Base-by-base conservation (phyloP, 2,797 vertebrate species). In the Arctocebus calabarensis region DNA sequence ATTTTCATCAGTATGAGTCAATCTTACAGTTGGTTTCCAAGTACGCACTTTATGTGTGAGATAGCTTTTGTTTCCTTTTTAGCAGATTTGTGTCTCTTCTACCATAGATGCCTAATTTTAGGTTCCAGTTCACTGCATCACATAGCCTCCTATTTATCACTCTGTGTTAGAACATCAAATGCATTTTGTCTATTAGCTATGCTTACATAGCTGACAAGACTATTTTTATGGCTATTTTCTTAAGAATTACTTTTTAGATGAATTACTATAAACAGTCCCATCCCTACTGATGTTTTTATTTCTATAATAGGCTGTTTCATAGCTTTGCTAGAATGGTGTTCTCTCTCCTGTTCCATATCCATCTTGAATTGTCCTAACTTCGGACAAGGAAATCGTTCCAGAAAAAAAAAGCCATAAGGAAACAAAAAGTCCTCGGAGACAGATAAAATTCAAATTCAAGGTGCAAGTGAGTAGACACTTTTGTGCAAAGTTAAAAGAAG, bases 231-330 rank as follows among this genome's bases (percentile, higher is more conserved):
- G 70, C 27, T 75, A 62, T 61, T 85, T 97, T 86, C 64, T 66
- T 81, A 83, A 7, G 25, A 85, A 77, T 64, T 75, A 90, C 75
- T 71, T 94, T 83, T 37, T 92, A 92, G 20, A 68, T 85, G 37
- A 94, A 90, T 92, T 64, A 34, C 62, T 82, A 57, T 64, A 84
- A 92, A 82, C 22, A 88, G 64, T 62, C 9, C n/a, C 27, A 55
- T 62, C 14, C n/a, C 32, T 79, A 71, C 66, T 78, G 77, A 57
- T 92, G 7, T 40, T 95, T 94, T 90, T 90, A 90, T 88, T 94
- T 94, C 34, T 84, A 48, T 59, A 95, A 87, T 89, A 93, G 95
- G 75, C 5, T 48, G 1, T 75, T 84, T 92, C n/a, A 81, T 89
- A 84, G n/a, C 55, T 89, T 71, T 81, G 66, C 22, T 70, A 43